A percentile compares a stretch with the other conserved stretches of the same genome.
Evolutionary conservation across 2,797 vertebrate species (phyloP).

Genomic region (Myotis findleyi): DNA sequence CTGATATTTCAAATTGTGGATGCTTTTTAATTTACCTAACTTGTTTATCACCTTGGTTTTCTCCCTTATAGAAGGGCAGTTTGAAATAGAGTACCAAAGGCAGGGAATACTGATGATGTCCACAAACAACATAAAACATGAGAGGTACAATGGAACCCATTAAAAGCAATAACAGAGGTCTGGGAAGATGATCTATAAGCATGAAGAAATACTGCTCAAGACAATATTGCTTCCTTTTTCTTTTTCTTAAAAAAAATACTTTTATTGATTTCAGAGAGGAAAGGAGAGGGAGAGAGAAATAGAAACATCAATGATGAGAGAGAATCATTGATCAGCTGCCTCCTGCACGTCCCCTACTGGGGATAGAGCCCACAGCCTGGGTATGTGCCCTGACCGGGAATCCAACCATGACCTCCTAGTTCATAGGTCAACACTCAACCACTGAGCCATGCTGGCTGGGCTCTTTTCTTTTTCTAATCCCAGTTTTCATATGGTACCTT

Average conservation of each 20-base stretch:
- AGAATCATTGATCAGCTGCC: too few species aligned
- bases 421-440: too few species aligned
- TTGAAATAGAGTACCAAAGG: not conserved
- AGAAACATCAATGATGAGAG: too few species aligned
- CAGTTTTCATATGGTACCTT: not conserved
- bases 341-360: too few species aligned
- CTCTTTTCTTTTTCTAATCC: conserved; percentile 16
- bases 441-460: too few species aligned
- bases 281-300: too few species aligned
- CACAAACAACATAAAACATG: not conserved
- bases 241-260: too few species aligned
- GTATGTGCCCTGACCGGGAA: too few species aligned
- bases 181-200: not conserved
- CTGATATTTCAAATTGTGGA: not conserved
- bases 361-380: too few species aligned
- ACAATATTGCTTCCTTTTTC: not conserved
- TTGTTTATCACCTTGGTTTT: not conserved
- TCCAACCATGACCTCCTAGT: too few species aligned
- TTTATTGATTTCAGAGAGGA: too few species aligned
- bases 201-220: not conserved
- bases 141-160: not conserved
- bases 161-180: not conserved
- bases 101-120: not conserved
- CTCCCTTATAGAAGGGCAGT: not conserved
- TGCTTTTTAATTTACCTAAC: conserved; percentile 8